A percentile compares a stretch with the other conserved stretches of the same genome.
phyloP scores from a whole-genome alignment of 64 coral and sea anemone genomes.

The Exaiptasia diaphana region DNA sequence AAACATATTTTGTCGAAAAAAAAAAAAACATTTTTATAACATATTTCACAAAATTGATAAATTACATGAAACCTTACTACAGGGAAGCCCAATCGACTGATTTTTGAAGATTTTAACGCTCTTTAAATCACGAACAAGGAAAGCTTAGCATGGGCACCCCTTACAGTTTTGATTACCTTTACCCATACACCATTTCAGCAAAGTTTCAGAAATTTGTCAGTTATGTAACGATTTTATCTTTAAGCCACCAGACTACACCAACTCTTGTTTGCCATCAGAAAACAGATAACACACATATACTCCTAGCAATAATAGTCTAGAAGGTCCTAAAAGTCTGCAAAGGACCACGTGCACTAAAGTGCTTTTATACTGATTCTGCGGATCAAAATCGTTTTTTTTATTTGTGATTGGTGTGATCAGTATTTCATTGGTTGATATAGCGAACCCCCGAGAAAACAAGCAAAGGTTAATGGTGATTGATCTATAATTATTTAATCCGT shows the following conservation, averaged over 20 bases:
- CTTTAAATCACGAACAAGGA: constrained; percentile 11
- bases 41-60: not conserved
- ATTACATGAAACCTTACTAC: constrained; percentile 20
- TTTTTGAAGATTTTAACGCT: constrained; percentile 13
- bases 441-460: too few species aligned
- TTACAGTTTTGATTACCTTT: constrained; percentile 18
- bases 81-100: not conserved
- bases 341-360: too few species aligned
- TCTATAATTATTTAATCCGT: too few species aligned
- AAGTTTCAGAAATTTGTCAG: not conserved
- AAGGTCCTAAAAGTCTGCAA: too few species aligned
- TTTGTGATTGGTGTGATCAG: too few species aligned
- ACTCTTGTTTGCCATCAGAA: too few species aligned
- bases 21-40: not conserved
- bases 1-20: constrained; percentile 12
- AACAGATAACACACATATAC: too few species aligned
- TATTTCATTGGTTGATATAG: too few species aligned
- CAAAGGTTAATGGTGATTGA: too few species aligned
- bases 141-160: constrained; percentile 28
- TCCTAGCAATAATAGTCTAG: too few species aligned
- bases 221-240: not conserved
- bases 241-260: not conserved
- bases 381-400: too few species aligned
- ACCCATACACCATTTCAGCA: not conserved
- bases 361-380: too few species aligned